Evolutionary conservation across 2,888 invertebrate species (phyloP), one percentile per base, ranked within the genome.

Genomic region (Fragum fragum): DNA sequence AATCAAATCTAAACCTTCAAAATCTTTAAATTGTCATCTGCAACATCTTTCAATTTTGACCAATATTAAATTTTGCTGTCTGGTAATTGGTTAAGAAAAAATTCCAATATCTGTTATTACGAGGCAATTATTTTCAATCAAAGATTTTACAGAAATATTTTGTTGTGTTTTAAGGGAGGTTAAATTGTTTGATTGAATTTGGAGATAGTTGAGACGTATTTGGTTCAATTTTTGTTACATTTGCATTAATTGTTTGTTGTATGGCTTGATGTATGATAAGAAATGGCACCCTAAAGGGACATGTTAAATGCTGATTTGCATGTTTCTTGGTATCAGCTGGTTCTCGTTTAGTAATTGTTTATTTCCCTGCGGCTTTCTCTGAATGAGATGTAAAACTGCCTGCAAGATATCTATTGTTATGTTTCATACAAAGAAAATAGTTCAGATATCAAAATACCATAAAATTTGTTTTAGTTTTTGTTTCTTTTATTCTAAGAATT

Each of bases 281-380:
- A 47, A 47, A 9, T 47, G n/a, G 14, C 47, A 47, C 47, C 47
- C 47, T 47, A 47, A 47, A 47, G 47, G 47, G 47, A 47, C 14
- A 47, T 47, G 47, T 47, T 47, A 47, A 47, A 47, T 47, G 47
- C 14, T 47, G 47, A n/a, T 47, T 47, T 47, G 47, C 47, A 47
- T 47, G 47, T 47, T 47, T 47, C 47, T 47, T 14, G 14, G 47
- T 47, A 47, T 47, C 47, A 18, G 14, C 18, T 47, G 18, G 18
- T 47, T 47, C 47, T 47, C 14, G 47, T 47, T 47, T 47, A 47
- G 47, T 47, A 47, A 47, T 47, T 47, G 47, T 47, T 47, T 47
- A 18, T 18, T 47, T 47, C n/a, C 47, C 47, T n/a, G n/a, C n/a
- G 47, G 47, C 18, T 47, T 47, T 47, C 47, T n/a, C 14, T 47